Conservation (phyloP, 2,888 invertebrate genomes). For the Pristionchus arcanus region DNA sequence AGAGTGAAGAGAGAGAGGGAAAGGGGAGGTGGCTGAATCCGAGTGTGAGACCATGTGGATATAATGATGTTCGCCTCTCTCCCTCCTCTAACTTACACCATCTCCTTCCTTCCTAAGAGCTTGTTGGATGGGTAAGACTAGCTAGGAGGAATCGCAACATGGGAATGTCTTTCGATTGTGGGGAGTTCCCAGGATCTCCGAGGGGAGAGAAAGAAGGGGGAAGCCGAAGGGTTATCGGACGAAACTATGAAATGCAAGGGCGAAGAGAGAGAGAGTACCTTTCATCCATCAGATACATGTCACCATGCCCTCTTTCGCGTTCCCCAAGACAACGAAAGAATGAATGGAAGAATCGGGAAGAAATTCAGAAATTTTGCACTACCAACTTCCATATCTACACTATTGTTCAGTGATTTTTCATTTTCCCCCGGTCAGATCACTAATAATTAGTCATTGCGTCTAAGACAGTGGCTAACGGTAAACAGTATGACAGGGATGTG, state of each 20-base stretch:
- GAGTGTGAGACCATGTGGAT: slow-evolving; percentile 43
- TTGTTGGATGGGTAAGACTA: slow-evolving; percentile 8
- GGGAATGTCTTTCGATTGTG: background rate
- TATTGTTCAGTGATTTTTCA: background rate
- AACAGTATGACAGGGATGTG: background rate
- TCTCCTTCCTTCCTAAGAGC: background rate
- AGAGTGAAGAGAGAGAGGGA: background rate
- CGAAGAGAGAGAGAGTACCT: slow-evolving; percentile 2
- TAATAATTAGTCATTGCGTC: background rate
- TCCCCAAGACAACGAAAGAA: background rate
- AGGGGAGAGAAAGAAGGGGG: background rate
- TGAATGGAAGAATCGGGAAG: background rate
- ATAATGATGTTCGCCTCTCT: slow-evolving; percentile 35
- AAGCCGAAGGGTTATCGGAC: background rate
- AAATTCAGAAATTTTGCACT: background rate
- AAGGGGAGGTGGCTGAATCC: background rate
- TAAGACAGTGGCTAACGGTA: background rate
- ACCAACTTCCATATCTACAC: background rate
- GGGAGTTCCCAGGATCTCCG: background rate
- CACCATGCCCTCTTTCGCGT: background rate
- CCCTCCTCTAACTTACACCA: background rate
- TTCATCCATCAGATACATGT: slow-evolving; percentile 35
- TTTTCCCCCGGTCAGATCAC: background rate
- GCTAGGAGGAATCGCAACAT: background rate
- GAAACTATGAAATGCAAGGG: slow-evolving; percentile 35